Conservation (phyloP, 2,888 invertebrate genomes). For the Creontiades dilutus region DNA sequence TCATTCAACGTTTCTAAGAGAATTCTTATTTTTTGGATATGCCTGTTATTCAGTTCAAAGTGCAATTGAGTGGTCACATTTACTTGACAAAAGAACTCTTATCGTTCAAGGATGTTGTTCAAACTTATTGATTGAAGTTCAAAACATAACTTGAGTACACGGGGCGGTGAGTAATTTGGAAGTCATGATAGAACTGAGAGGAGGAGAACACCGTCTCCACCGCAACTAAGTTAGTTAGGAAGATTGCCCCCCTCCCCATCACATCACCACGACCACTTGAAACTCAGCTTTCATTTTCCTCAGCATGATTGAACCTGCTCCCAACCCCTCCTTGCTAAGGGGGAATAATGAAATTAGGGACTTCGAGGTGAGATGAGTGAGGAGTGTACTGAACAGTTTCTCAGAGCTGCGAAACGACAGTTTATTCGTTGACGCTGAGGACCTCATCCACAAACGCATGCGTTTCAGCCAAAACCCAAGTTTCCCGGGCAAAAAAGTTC, state of each 20-base stretch:
- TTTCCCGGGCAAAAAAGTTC: too few relatives aligned
- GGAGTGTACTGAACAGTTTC: too few relatives aligned
- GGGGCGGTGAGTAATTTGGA: not conserved
- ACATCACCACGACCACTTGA: too few relatives aligned
- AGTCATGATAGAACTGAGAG: slow-evolving; percentile 17
- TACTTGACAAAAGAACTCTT: too few relatives aligned
- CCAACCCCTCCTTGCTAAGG: not conserved
- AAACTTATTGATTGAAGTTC: not conserved
- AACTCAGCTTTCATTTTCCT: slow-evolving; percentile 13
- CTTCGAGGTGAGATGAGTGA: not conserved
- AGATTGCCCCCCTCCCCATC: not conserved
- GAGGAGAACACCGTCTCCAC: not conserved
- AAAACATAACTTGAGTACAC: not conserved
- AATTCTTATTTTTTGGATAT: too few relatives aligned
- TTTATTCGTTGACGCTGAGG: too few relatives aligned
- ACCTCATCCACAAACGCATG: too few relatives aligned
- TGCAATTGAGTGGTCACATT: too few relatives aligned
- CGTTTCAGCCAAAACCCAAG: too few relatives aligned
- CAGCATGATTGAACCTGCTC: not conserved
- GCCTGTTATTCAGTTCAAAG: too few relatives aligned
- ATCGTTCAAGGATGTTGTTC: not conserved
- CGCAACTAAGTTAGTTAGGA: slow-evolving; percentile 25
- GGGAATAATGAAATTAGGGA: not conserved
- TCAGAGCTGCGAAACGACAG: too few relatives aligned
- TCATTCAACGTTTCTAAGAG: too few relatives aligned